Conservation (phyloP, 2,888 invertebrate genomes). For the Netelia fuscicornis region DNA sequence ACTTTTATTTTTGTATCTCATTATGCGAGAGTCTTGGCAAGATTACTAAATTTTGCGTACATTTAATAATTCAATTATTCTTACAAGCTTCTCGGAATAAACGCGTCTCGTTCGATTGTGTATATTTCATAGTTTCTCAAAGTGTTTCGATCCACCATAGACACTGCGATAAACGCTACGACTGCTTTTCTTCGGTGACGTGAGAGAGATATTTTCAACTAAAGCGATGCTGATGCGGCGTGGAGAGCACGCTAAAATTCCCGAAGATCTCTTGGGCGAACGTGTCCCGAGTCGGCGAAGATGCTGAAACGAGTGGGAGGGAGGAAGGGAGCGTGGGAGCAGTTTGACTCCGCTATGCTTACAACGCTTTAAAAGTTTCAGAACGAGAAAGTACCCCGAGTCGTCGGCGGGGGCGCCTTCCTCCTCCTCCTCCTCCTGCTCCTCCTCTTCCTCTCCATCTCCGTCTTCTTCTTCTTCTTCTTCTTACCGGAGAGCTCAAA, state of each 20-base stretch:
- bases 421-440: slow-evolving; percentile 15
- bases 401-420: slow-evolving; percentile 45
- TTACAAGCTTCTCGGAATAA: slow-evolving; percentile 22
- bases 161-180: neutral
- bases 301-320: neutral
- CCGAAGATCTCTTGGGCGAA: slow-evolving; percentile 42
- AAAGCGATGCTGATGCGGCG: slow-evolving; percentile 13
- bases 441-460: slow-evolving; percentile 5
- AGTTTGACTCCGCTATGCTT: slow-evolving; percentile 64
- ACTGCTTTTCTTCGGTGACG: neutral
- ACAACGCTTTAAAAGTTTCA: slow-evolving; percentile 68
- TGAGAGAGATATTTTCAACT: slow-evolving; percentile 35
- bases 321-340: slow-evolving; percentile 18
- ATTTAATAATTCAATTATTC: slow-evolving; percentile 46
- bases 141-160: neutral
- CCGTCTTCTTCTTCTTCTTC: slow-evolving; percentile 8
- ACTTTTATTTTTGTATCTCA: neutral
- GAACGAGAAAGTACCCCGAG: slow-evolving; percentile 53
- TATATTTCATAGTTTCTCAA: neutral
- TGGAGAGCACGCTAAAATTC: slow-evolving; percentile 46
- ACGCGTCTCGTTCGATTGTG: slow-evolving; percentile 19
- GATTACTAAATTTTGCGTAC: neutral
- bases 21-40: neutral
- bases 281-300: slow-evolving; percentile 29
- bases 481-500: slow-evolving; percentile 43